Evolutionary conservation across 1,140 invertebrate species (phyloP).

Genomic region (Armadillidium nasatum): DNA sequence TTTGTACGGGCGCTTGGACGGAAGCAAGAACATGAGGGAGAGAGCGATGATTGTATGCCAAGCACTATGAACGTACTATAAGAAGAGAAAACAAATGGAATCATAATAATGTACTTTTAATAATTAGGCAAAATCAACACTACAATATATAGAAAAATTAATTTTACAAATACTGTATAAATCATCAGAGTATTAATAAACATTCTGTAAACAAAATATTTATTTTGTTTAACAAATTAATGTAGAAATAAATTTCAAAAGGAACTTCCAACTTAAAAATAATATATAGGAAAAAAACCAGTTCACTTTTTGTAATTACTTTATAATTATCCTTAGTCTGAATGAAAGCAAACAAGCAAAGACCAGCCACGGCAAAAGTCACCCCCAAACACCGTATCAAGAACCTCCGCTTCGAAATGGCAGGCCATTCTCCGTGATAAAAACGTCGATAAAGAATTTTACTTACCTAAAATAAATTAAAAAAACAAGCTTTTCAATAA

Average conservation of each 20-base stretch:
- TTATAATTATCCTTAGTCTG: conserved; percentile 62
- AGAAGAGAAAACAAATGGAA: background rate
- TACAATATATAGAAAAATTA: no score
- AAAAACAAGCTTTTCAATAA: conserved; percentile 24
- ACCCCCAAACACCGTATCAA: conserved; percentile 67
- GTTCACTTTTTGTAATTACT: conserved; percentile 7
- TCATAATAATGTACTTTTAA: background rate
- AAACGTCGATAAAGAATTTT: conserved; percentile 44
- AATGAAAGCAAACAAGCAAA: conserved; percentile 74
- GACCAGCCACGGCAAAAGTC: conserved; percentile 63
- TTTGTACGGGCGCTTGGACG: conserved; percentile 47
- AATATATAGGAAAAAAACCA: no score
- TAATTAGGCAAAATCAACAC: no score
- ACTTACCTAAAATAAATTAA: conserved; percentile 48
- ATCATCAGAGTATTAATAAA: no score
- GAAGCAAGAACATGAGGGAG: conserved; percentile 72
- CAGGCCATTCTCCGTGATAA: conserved; percentile 48
- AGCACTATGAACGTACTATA: conserved; percentile 72
- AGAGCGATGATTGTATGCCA: conserved; percentile 83
- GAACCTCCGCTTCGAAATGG: conserved; percentile 48
- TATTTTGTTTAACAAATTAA: no score
- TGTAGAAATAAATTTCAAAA: no score
- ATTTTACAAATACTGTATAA: no score
- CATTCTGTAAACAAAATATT: no score
- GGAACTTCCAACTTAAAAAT: no score